Base-by-base conservation (phyloP, 2,888 invertebrate species). In the Thecocarcelia acutangulata region DNA sequence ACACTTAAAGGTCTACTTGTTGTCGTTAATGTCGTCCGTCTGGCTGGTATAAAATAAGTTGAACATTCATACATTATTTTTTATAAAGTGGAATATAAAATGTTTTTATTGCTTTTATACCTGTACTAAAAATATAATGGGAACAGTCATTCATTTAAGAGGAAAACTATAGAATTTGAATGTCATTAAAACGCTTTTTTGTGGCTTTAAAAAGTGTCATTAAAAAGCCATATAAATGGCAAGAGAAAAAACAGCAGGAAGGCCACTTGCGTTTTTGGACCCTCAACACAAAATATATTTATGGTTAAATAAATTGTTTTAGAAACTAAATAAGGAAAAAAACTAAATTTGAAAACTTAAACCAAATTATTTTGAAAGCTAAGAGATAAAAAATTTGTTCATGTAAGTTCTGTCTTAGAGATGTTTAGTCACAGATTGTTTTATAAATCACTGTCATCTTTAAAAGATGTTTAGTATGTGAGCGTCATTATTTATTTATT, bases 1-100 rank as follows among this genome's bases (percentile, higher is more conserved):
- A 78, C 78, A 82, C 82, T 82, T 78, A 74, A 74, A 78, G 79
- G 79, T 79, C 66, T 83, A 72, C 64, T 63, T 59, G 63, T 69
- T 69, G 21, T 52, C 28, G 42, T 52, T 66, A 19, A 44, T 37
- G 64, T 46, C 64, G 79, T 78, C 69, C 48, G 77, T 69, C 73
- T 66, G 78, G 50, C 83, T 70, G 61, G 58, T 46, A 68, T 33
- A 17, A 64, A 59, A 19, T 44, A 58, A 63, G 33, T 63, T 54
- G 15, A 54, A 44, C 21, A 72, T 72, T 64, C 56, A 63, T 64
- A 64, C 13, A 50, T 11, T 24, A 9, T 42, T 17, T 46, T 15
- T 24, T 24, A 24, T 24, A 66, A 52, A 56, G 19, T 58, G n/a
- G 28, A 33, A 68, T 33, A 15, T 21, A 68, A 50, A 50, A 42